phyloP scores from a whole-genome alignment of 2,888 invertebrate genomes.

The Eilema caniola region DNA sequence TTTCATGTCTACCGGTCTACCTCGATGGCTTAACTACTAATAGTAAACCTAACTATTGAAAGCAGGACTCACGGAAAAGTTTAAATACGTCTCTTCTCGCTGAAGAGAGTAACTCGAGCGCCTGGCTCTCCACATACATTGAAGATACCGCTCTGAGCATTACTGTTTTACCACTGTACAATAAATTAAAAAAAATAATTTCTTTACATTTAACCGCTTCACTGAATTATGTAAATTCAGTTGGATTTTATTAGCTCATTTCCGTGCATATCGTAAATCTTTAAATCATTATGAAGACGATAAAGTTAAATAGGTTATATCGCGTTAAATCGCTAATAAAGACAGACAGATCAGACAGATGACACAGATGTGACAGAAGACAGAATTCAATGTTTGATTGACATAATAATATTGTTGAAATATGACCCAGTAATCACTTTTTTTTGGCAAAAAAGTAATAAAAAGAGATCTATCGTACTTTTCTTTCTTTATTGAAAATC shows the following conservation, averaged over 20 bases:
- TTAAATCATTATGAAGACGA: constrained; percentile 43
- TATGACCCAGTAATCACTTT: not conserved
- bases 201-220: not conserved
- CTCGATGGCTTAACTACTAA: not conserved
- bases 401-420: not conserved
- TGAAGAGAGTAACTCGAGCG: constrained; percentile 59
- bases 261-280: constrained; percentile 52
- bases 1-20: too few relatives aligned
- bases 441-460: not conserved
- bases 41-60: not conserved
- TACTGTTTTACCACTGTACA: constrained; percentile 38
- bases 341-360: too few relatives aligned
- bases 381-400: not conserved
- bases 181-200: constrained; percentile 23
- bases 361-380: too few relatives aligned
- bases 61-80: constrained; percentile 65
- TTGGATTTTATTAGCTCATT: constrained; percentile 52
- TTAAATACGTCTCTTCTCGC: constrained; percentile 66
- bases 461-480: too few relatives aligned
- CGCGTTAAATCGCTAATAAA: not conserved
- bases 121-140: constrained; percentile 66
- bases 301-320: constrained; percentile 34
- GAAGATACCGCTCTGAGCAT: constrained; percentile 73
- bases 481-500: too few relatives aligned
- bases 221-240: constrained; percentile 21